Base-by-base conservation (phyloP, 2,888 invertebrate species). In the Piscicola geometra region DNA sequence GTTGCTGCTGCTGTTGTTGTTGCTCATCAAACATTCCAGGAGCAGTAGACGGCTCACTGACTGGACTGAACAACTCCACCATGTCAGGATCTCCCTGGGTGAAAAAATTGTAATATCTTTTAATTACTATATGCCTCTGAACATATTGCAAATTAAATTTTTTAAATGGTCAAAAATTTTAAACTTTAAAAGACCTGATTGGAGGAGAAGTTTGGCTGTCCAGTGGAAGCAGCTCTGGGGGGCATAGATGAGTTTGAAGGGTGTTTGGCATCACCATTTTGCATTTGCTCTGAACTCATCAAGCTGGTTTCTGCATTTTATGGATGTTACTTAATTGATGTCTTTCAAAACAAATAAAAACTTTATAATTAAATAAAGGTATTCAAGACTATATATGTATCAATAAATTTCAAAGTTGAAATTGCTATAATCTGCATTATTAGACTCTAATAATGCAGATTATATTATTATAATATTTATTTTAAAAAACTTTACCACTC, bases 21-120 rank as follows among this genome's bases (percentile, higher is more conserved):
- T 60, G 66, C 28, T 76, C 76, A 41, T 76, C 76, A 56, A 76
- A 76, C 71, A 76, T 76, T 28, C 73, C 73, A 12, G 76, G 73
- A 33, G 76, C 64, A 15, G 72, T 50, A 5, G 76, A 68, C 25
- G 76, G 71, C 41, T 76, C 76, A 73, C 76, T 76, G 25, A 76
- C 76, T 15, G 76, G 76, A 73, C 71, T 71, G 67, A 76, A 76
- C 15, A 76, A 47, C 28, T 76, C 76, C 21, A 56, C 71, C 41
- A 73, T 52, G 25, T 73, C 76, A 28, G 71, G 71, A n/a, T 76
- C 76, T 21, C 60, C 60, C 30, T 52, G 70, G 2, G 32, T 60
- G 30, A 12, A 64, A 64, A 25, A n/a, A 21, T n/a, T n/a, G n/a
- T n/a, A 69, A 69, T 30, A 33, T 9, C 5, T 69, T 69, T 12